Percentiles rank a stretch among this genome's conserved stretches.
phyloP scores from a whole-genome alignment of 2,888 invertebrate species.

The Nycteola revayana region DNA sequence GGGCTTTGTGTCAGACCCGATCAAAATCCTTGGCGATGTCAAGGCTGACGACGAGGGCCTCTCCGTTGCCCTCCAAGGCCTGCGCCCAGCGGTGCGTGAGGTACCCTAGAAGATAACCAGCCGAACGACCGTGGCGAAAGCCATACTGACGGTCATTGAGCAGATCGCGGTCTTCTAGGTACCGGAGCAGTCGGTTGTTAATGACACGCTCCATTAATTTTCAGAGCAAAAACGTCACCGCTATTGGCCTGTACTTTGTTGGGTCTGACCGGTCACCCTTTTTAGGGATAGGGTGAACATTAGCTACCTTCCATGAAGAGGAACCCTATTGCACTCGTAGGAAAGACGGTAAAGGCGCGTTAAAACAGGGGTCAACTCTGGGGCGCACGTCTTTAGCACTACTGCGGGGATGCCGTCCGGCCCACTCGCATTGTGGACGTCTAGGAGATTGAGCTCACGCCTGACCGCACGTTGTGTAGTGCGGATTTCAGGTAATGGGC shows the following conservation, averaged over 20 bases:
- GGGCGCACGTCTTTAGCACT: no score
- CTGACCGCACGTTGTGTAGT: no score
- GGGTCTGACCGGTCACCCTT: no score
- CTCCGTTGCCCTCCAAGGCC: no score
- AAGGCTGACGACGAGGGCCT: conserved; percentile 1
- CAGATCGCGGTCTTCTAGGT: no score
- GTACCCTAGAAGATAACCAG: conserved; percentile 4
- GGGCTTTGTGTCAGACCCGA: conserved; percentile 2
- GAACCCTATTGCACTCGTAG: background rate
- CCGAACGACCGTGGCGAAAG: no score
- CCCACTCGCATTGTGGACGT: conserved; percentile 3
- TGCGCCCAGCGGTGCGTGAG: conserved; percentile 1
- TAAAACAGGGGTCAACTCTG: background rate
- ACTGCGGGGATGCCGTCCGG: conserved; percentile 5
- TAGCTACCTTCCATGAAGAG: background rate
- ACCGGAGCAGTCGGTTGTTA: no score
- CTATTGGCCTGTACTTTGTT: no score
- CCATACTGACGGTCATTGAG: no score
- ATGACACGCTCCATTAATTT: conserved; percentile 2
- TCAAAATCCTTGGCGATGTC: conserved; percentile 6
- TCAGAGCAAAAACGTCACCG: conserved; percentile 1
- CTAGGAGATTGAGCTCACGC: background rate
- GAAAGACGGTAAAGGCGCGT: conserved; percentile 1
- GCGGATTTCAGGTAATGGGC: no score
- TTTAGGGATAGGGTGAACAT: no score